Conservation (phyloP, 2,113 vertebrate genomes). For the Microcebus griseorufus region DNA sequence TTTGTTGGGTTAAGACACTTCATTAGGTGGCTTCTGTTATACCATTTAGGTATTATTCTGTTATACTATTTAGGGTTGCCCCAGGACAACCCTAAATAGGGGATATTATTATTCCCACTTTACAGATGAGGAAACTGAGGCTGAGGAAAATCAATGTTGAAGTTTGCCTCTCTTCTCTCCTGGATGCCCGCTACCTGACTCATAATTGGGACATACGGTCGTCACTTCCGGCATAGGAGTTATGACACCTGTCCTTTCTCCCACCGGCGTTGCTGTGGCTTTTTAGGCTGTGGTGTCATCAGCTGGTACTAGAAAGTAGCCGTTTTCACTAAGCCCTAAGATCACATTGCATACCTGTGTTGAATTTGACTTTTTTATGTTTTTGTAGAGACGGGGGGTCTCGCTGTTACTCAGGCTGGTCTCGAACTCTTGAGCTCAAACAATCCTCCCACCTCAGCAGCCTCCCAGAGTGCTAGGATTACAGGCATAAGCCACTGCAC, state of each 20-base stretch:
- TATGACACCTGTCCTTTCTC: not conserved
- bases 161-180: not conserved
- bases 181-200: fast-evolving
- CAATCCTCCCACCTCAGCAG: no score
- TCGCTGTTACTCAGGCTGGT: no score
- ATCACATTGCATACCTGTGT: not conserved
- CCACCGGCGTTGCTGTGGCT: not conserved
- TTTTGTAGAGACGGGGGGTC: no score
- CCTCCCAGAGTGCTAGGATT: no score
- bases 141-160: not conserved
- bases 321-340: not conserved
- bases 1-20: not conserved
- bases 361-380: no score
- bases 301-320: not conserved
- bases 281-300: not conserved
- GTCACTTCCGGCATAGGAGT: no score
- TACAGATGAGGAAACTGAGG: not conserved
- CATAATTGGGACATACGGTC: fast-evolving
- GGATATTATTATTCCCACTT: not conserved
- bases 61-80: not conserved
- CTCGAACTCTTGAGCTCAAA: no score
- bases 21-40: not conserved
- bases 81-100: not conserved
- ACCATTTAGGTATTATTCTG: not conserved
- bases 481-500: no score